Base-by-base conservation (phyloP, 2,113 vertebrate species). In the Sigmodon hispidus region DNA sequence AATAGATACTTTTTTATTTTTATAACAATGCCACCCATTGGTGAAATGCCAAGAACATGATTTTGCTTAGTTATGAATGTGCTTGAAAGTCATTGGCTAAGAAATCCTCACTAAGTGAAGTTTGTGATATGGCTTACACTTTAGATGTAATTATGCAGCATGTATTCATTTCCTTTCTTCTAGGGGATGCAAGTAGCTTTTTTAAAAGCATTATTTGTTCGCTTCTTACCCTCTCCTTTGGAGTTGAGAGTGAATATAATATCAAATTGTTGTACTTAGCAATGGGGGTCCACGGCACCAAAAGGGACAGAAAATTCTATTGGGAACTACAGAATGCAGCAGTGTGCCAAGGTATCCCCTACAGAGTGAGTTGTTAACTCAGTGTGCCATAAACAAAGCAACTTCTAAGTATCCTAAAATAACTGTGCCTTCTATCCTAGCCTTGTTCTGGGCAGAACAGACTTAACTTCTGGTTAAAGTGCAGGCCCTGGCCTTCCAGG, bases 381-480 rank as follows among this genome's bases (percentile, higher is more conserved):
- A 55, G n/a, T 55, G 24, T 67, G 63, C 50, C 75, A 50, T 84
- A 94, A 96, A 95, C 0, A 22, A 94, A 94, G 83, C 70, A 57
- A 57, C 92, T 95, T 96, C 90, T 94, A 96, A 96, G 79, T 91
- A 67, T 84, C 94, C 65, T 63, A 67, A 96, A 98, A 95, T 94
- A 96, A 88, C 69, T 93, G 65, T 91, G 91, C 59, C 85, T 26
- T 95, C 48, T 29, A 26, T 55, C 81, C 89, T 55, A 73, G 73
- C n/a, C 63, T 89, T 79, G 50, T 19, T 55, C 83, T 96, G 92
- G 77, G 70, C 31, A 85, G 83, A 96, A 95, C n/a, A 79, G 79
- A 91, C 81, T 84, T 72, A 31, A 40, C 61, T 96, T 95, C 88
- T 94, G 94, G 94, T 70, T 92, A 91, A 96, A 91, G 93, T 85